Conservation (phyloP, 2,888 invertebrate genomes). For the Mimachlamys varia region DNA sequence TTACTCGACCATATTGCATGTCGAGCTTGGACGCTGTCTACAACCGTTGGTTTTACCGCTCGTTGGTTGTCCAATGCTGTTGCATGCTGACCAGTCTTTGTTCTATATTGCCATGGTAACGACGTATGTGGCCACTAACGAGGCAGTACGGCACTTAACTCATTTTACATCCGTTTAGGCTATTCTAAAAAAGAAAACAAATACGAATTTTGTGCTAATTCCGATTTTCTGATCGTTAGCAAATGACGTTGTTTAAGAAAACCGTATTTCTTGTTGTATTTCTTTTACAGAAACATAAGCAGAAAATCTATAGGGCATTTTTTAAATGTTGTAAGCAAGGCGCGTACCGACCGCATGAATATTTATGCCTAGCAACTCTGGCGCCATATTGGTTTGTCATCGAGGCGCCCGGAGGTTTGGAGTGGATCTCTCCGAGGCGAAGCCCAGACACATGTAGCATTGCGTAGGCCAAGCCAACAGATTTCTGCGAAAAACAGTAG, state of each 20-base stretch:
- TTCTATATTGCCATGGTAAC: neutral
- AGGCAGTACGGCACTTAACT: neutral
- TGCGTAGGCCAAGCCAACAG: neutral
- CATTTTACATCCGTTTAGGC: neutral
- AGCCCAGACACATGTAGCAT: neutral
- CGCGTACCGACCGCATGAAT: neutral
- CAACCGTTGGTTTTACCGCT: too few relatives aligned
- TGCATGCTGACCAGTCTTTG: neutral
- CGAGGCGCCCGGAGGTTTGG: neutral
- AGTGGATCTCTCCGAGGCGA: neutral
- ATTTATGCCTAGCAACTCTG: neutral
- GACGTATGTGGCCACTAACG: neutral
- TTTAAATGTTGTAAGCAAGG: neutral
- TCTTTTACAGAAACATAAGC: neutral
- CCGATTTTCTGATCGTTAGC: neutral
- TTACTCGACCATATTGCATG: too few relatives aligned
- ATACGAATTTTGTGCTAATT: neutral
- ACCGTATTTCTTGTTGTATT: neutral
- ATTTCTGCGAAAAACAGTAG: neutral
- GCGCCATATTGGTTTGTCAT: constrained; percentile 33
- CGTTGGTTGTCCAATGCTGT: neutral
- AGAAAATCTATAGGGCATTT: neutral
- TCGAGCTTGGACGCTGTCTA: too few relatives aligned
- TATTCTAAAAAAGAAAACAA: neutral
- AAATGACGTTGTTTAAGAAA: neutral